Evolutionary conservation across 2,888 invertebrate species (phyloP), one percentile per base, ranked within the genome.

Genomic region (Artemia sp.): DNA sequence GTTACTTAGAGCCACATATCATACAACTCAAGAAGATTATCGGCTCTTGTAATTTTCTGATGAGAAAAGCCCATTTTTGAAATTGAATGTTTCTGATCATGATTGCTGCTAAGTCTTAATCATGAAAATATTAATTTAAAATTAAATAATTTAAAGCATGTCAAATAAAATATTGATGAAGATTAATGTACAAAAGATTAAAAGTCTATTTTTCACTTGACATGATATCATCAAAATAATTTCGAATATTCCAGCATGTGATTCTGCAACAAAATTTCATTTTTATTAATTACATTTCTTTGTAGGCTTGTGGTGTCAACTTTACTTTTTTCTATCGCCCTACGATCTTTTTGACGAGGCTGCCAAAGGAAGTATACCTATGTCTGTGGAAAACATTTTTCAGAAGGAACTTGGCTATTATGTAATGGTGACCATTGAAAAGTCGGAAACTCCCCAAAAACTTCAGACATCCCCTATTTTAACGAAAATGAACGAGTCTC

Each of bases 241-340:
- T 11, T 64, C 11, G 11, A 64, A 19, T 19, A 64, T 24, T 19
- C 10, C 7, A 64, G 8, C 64, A 64, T 24, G 2, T 38, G 1
- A 10, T 19, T n/a, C 14, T n/a, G 9, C 1, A 67, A 8, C 67
- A 67, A 53, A 51, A 53, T 66, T 10, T 38, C 5, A 6, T 38
- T 38, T 38, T 38, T 38, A 38, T 38, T 38, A 66, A 70, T 69
- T 12, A 68, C 12, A 69, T 9, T 51, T 69, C 50, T 51, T 76
- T 77, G 8, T 78, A 88, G 88, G 92, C 71, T 92, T 93, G 77
- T 90, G 95, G 0, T 90, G 95, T 90, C 89, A 89, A 75, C 80
- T 96, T 51, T 93, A 92, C 0, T 96, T 93, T 78, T 94, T 94
- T 78, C 89, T 94, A 7, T 90, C 92, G 0, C 93, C 94, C 0